phyloP scores from a whole-genome alignment of 2,797 vertebrate genomes.

The Catostomus latipinnis region DNA sequence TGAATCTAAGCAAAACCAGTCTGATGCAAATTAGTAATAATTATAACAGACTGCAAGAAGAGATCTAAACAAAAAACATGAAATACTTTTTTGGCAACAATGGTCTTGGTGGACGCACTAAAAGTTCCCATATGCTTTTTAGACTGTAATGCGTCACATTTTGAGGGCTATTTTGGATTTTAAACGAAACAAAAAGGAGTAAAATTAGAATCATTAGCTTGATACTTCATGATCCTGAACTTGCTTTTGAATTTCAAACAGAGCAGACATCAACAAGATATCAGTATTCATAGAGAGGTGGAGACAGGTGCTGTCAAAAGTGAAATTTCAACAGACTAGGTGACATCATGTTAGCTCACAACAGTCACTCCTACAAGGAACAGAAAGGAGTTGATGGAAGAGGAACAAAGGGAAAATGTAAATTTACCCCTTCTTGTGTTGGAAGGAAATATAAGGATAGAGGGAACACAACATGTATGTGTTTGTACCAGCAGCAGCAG shows the following conservation, averaged over 20 bases:
- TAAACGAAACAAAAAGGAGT: slow-evolving; percentile 22
- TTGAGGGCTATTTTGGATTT: slow-evolving; percentile 13
- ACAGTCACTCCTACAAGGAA: slow-evolving; percentile 8
- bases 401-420: slow-evolving; percentile 31
- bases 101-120: not conserved
- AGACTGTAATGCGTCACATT: slow-evolving; percentile 7
- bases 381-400: slow-evolving; percentile 3
- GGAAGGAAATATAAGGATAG: slow-evolving; percentile 11
- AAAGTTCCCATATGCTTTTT: slow-evolving; percentile 12
- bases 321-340: slow-evolving; percentile 41
- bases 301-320: slow-evolving; percentile 23
- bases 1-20: slow-evolving; percentile 11
- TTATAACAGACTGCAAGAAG: not conserved
- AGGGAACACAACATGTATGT: not conserved
- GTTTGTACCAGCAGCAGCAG: not conserved
- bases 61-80: not conserved
- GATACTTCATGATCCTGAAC: slow-evolving; percentile 35
- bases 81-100: not conserved
- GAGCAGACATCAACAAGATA: slow-evolving; percentile 24
- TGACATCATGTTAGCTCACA: not conserved
- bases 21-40: slow-evolving; percentile 24
- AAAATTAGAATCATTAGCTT: slow-evolving; percentile 46
- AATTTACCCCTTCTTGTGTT: slow-evolving; percentile 35
- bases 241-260: slow-evolving; percentile 41
- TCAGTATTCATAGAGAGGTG: slow-evolving; percentile 35